Evolutionary conservation across 2,888 invertebrate species (phyloP), one percentile per base, ranked within the genome.

Genomic region (Trachelus stipa): DNA sequence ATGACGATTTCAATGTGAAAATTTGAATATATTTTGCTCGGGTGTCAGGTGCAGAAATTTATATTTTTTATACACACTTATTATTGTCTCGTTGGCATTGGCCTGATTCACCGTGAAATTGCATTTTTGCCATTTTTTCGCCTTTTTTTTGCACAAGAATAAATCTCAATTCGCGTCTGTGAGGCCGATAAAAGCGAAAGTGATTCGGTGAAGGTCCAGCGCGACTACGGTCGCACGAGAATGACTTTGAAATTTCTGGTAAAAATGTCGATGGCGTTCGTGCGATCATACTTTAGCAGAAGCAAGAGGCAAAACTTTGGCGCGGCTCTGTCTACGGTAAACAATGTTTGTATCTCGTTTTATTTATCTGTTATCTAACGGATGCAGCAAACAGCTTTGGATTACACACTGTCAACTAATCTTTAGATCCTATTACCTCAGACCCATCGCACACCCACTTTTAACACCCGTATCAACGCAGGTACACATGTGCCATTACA

Each of bases 301-400:
- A 83, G 83, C 75, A 90, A 88, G 82, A 87, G 85, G 81, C 87
- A 88, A 79, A 87, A 87, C 80, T 89, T 90, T 76, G 88, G 87
- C 68, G 89, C 90, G 34, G 88, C 88, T 74, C 81, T 90, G 75
- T 88, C 89, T 73, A 90, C 89, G 88, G 90, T 90, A 86, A 87
- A 80, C 74, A 34, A 30, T 34, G 35, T 30, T 74, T 73, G 75
- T 79, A 73, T 74, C 79, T 77, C 74, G 73, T 35, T 40, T 68
- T 80, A 82, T 79, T 79, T 75, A 77, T 75, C 77, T 81, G 81
- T 83, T 84, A 23, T 56, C 15, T 56, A 56, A 23, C 23, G 56
- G 23, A 56, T 23, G 23, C 23, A 56, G 23, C 56, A 56, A 56
- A 56, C 56, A 23, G 56, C 15, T 56, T 56, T 23, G 9, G 9